A percentile compares a stretch with the other conserved stretches of the same genome.
Conservation (phyloP, 2,888 invertebrate species). For the Biston betularia region DNA sequence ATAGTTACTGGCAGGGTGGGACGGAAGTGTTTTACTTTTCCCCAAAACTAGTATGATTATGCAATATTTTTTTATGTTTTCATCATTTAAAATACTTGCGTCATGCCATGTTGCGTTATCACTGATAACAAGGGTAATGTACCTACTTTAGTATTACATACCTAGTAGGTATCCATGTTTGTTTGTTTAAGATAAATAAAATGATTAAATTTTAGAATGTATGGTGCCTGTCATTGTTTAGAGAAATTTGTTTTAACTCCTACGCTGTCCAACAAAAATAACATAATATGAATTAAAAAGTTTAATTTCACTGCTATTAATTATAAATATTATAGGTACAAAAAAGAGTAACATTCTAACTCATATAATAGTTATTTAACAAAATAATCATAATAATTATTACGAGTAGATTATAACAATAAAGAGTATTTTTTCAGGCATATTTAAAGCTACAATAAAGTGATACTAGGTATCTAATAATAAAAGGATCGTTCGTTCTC, state of each 20-base stretch:
- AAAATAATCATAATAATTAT: background rate
- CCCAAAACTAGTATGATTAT: background rate
- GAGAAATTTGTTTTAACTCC: too few relatives aligned
- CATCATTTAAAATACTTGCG: background rate
- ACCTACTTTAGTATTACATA: slow-evolving; percentile 2
- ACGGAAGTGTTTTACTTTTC: too few relatives aligned
- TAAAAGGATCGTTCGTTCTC: background rate
- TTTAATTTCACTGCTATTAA: too few relatives aligned
- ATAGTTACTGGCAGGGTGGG: too few relatives aligned
- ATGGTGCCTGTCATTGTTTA: too few relatives aligned
- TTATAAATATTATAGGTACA: too few relatives aligned
- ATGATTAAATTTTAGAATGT: background rate
- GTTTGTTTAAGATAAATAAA: background rate
- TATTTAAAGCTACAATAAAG: background rate
- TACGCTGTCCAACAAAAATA: too few relatives aligned
- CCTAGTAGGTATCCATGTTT: background rate
- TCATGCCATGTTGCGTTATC: slow-evolving; percentile 14
- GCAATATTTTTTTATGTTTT: background rate
- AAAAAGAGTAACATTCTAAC: too few relatives aligned
- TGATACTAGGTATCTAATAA: background rate
- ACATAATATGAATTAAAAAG: too few relatives aligned
- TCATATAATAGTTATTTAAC: too few relatives aligned
- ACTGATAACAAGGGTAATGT: slow-evolving; percentile 2
- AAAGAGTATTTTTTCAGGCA: slow-evolving; percentile 8
- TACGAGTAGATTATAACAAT: background rate